Base-by-base conservation (phyloP, 2,888 invertebrate species). In the Tethea ocularis region DNA sequence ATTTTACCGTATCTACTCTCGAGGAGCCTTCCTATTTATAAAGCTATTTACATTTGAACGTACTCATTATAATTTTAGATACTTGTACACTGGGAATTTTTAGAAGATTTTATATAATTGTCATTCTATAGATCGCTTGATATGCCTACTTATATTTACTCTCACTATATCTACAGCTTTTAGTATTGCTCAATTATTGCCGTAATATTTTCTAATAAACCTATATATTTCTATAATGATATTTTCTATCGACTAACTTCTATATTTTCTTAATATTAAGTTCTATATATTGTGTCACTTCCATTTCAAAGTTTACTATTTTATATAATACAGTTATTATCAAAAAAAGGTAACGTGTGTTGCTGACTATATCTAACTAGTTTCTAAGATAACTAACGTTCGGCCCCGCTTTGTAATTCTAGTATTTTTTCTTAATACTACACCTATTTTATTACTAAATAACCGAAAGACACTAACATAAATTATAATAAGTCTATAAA, bases 1-100 rank as follows among this genome's bases (percentile, higher is more conserved):
- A 71, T 73, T 76, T 60, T 71, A 80, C 69, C 69, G 66, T 70
- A 70, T 75, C 74, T 76, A 75, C 80, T 80, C 71, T 78, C 68
- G 66, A 62, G 61, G 63, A 59, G 72, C 72, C 78, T 82, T 77
- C 75, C 73, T 75, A 68, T 71, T 75, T 73, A 20, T 46, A 61
- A 61, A 54, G 74, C 72, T 73, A 70, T 72, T 75, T 72, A 57
- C 69, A 61, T 52, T 58, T 59, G 57, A 26, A 1, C 17, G 13
- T 53, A 23, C 17, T 51, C 10, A 22, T 51, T 51, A 51, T 58
- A 54, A 51, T 58, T 58, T 54, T 54, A 20, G 29, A 58, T 46
- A 54, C n/a, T 29, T 57, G 10, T 52, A 41, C 53, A 26, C 41
- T 26, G 36, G 51, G 5, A 33, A 22, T 29, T 58, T 54, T 54